phyloP scores from a whole-genome alignment of 2,888 invertebrate genomes.

The Notodonta ziczac region DNA sequence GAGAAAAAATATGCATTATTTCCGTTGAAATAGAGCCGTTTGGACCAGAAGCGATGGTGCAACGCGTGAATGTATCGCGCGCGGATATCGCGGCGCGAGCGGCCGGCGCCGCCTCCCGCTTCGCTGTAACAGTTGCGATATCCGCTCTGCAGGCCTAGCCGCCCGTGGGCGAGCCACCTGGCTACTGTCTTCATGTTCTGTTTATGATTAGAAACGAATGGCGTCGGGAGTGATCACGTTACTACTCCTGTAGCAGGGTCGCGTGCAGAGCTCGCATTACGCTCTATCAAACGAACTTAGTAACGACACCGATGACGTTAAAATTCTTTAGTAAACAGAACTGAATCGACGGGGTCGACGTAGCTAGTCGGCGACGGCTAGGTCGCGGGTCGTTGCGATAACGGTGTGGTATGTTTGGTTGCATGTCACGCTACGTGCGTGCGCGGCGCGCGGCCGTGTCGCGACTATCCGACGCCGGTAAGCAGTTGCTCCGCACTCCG shows the following conservation, averaged over 20 bases:
- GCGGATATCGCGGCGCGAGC: constrained; percentile 3
- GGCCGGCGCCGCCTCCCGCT: not conserved
- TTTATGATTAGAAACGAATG: not conserved
- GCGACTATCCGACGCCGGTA: constrained; percentile 59
- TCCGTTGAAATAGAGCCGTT: constrained; percentile 38
- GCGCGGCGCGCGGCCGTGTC: constrained; percentile 49
- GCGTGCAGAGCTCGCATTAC: not conserved
- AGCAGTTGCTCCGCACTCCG: constrained; percentile 55
- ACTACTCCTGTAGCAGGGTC: no score
- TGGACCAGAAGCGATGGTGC: constrained; percentile 20
- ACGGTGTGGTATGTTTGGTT: constrained; percentile 70
- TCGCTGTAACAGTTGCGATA: not conserved
- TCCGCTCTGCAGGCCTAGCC: not conserved
- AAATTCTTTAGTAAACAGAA: no score
- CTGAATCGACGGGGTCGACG: not conserved
- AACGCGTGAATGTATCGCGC: constrained; percentile 14
- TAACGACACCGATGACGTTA: not conserved
- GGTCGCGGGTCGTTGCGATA: constrained; percentile 40
- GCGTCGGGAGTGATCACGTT: not conserved
- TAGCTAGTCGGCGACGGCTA: constrained; percentile 9
- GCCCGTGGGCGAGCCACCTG: no score
- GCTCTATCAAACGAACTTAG: not conserved
- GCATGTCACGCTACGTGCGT: constrained; percentile 63
- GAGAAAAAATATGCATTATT: constrained; percentile 80
- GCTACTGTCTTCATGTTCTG: not conserved